Percentiles rank a stretch among this genome's conserved stretches.
phyloP scores from a whole-genome alignment of 2,888 invertebrate genomes.

The Pegoplata infirma region DNA sequence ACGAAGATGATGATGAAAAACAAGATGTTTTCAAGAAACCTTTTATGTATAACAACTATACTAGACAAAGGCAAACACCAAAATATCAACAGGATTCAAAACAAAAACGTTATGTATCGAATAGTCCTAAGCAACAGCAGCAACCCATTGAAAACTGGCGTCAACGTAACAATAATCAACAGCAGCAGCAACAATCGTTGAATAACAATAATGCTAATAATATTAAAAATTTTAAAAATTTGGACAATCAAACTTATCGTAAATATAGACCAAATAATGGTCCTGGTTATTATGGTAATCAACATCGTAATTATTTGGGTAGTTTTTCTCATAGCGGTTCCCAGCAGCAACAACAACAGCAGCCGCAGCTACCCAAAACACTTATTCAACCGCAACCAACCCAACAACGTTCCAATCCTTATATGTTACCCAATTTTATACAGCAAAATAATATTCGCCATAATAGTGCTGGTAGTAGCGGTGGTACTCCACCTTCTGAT shows the following conservation, averaged over 20 bases:
- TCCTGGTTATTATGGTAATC: conserved; percentile 60
- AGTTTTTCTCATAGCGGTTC: conserved; percentile 72
- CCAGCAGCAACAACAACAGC: conserved; percentile 23
- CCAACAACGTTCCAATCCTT: conserved; percentile 38
- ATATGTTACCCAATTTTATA: conserved; percentile 58
- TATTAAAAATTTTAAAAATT: conserved; percentile 53
- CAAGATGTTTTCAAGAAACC: conserved; percentile 54
- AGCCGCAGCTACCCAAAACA: conserved; percentile 12
- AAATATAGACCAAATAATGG: conserved; percentile 63
- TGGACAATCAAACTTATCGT: conserved; percentile 64
- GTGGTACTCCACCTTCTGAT: conserved; percentile 73
- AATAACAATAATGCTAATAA: not conserved
- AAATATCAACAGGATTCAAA: conserved; percentile 66
- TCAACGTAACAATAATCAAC: conserved; percentile 48
- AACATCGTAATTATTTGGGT: conserved; percentile 70
- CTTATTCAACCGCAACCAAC: not conserved
- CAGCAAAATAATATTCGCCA: conserved; percentile 54
- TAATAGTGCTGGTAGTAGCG: conserved; percentile 67
- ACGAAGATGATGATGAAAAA: conserved; percentile 37
- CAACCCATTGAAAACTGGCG: not conserved
- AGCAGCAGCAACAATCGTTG: conserved; percentile 58
- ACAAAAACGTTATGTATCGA: conserved; percentile 52
- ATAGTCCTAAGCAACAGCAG: conserved; percentile 59
- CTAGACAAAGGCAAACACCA: conserved; percentile 47
- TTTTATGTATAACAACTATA: conserved; percentile 41